phyloP scores from a whole-genome alignment of 2,888 invertebrate genomes.

The Thymelicus acteon region DNA sequence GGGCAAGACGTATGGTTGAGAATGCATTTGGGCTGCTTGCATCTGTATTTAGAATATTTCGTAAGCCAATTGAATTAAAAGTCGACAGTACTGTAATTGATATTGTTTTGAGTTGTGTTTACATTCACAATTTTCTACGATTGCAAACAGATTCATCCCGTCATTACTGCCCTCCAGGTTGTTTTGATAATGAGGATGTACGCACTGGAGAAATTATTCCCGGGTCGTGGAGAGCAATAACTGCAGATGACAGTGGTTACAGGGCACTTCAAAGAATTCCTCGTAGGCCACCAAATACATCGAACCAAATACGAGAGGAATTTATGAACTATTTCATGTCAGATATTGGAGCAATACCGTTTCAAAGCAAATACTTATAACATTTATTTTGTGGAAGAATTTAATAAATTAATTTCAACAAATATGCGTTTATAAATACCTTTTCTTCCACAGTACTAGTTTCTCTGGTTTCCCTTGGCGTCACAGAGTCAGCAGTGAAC shows the following conservation, averaged over 20 bases:
- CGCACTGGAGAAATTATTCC: constrained; percentile 1
- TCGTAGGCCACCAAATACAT: constrained; percentile 32
- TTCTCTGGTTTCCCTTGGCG: constrained; percentile 40
- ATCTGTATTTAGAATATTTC: no score
- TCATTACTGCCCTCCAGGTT: no score
- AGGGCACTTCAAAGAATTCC: constrained; percentile 38
- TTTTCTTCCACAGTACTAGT: constrained; percentile 36
- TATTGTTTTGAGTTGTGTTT: no score
- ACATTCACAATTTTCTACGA: no score
- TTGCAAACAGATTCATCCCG: no score
- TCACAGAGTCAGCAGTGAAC: constrained; percentile 28
- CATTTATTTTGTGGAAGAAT: constrained; percentile 29
- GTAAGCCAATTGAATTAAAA: no score
- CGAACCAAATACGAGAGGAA: constrained; percentile 37
- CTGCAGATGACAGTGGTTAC: constrained; percentile 36
- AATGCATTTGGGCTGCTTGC: neutral
- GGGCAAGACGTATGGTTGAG: neutral
- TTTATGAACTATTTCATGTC: constrained; percentile 40
- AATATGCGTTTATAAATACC: constrained; percentile 34
- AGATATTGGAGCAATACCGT: constrained; percentile 40
- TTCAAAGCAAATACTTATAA: constrained; percentile 28
- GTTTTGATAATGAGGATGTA: no score
- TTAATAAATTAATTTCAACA: constrained; percentile 29
- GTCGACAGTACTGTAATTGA: no score
- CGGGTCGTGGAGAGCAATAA: constrained; percentile 3